Percentiles rank a stretch among this genome's conserved stretches.
phyloP scores from a whole-genome alignment of 2,888 invertebrate species.

The Ectemnius lituratus region DNA sequence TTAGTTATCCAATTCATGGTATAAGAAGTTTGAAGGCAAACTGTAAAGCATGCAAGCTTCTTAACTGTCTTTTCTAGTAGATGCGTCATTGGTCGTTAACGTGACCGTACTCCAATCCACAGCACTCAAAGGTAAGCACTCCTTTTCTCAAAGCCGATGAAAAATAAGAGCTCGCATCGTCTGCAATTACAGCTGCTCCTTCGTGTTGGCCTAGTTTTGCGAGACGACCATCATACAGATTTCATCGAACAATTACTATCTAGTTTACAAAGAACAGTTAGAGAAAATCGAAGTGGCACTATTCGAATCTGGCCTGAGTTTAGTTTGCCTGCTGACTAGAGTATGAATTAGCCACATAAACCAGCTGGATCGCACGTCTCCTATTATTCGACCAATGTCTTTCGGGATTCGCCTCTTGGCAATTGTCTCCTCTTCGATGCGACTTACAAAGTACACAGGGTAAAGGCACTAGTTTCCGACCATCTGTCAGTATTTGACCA shows the following conservation, averaged over 20 bases:
- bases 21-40: constrained; percentile 1
- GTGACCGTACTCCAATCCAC: constrained; percentile 10
- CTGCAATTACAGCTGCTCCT: not conserved
- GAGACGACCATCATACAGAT: not conserved
- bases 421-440: not conserved
- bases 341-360: not conserved
- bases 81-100: constrained; percentile 26
- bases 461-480: too few relatives aligned
- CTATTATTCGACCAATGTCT: not conserved
- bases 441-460: constrained; percentile 1
- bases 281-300: constrained; percentile 45
- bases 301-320: constrained; percentile 43
- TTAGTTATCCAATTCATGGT: not conserved
- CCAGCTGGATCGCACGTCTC: constrained; percentile 31
- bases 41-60: constrained; percentile 8
- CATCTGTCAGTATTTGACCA: too few relatives aligned
- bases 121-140: constrained; percentile 4
- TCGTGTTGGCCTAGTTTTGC: constrained; percentile 11
- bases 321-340: constrained; percentile 57
- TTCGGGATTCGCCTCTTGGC: not conserved
- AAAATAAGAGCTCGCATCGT: constrained; percentile 31
- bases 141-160: constrained; percentile 17
- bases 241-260: constrained; percentile 27
- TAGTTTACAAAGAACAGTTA: constrained; percentile 29
- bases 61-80: not conserved